These are phyloP conservation scores for Rhodeus uyekii DNA, from an alignment of 2,797 vertebrate genomes.

Conservation along the genomic window DNA sequence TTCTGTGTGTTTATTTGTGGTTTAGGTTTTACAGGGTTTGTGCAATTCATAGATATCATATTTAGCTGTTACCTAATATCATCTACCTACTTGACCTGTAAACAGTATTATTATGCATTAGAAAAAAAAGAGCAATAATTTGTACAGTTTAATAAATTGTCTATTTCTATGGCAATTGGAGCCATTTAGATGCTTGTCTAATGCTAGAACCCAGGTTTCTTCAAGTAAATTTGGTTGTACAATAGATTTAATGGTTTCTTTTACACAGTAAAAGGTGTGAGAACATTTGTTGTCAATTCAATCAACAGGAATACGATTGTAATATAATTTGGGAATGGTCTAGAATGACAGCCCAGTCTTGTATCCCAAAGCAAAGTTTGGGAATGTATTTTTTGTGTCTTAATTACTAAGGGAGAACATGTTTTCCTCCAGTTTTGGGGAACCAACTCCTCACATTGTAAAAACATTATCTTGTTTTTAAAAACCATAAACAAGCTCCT, in stretches of 20 bases:
- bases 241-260: slow-evolving; percentile 17
- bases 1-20: slow-evolving; percentile 11
- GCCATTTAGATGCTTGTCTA: not conserved
- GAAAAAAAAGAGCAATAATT: slow-evolving; percentile 17
- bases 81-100: not conserved
- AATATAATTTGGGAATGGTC: not conserved
- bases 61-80: not conserved
- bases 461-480: not conserved
- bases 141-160: not conserved
- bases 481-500: not conserved
- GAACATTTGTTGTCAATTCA: not conserved
- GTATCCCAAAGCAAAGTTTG: not conserved
- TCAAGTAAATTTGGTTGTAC: not conserved
- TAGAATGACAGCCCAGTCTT: not conserved
- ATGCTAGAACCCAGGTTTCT: not conserved
- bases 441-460: not conserved
- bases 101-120: slow-evolving; percentile 13
- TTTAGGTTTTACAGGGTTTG: slow-evolving; percentile 19
- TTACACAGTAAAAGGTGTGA: slow-evolving; percentile 40
- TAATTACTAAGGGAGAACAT: not conserved
- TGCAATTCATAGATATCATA: slow-evolving; percentile 10
- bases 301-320: not conserved
- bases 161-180: not conserved
- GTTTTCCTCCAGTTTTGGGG: not conserved
- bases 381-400: not conserved